Base-by-base conservation (phyloP, 2,888 invertebrate species). In the Mycalesis mineus region DNA sequence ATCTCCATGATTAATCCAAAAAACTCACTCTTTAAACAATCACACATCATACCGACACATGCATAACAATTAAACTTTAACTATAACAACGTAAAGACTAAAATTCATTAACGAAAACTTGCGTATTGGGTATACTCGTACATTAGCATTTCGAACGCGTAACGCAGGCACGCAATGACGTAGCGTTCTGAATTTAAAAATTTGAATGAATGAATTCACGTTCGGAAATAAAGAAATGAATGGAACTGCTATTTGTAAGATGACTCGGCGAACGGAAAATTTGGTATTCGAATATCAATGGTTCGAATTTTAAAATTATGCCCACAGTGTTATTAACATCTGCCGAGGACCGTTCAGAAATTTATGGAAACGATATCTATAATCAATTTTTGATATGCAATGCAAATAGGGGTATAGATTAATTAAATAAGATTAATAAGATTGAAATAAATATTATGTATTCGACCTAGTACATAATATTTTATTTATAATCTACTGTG, bases 151-250 rank as follows among this genome's bases (percentile, higher is more conserved):
- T 60, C 67, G 63, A 65, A 57, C 48, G 70, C 67, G 70, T 71
- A 74, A 71, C 69, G 66, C 66, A 69, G 72, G 70, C 65, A 66
- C 71, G 66, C 68, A 72, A 79, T 85, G 84, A 85, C 83, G 65
- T 64, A 59, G 84, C 85, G 74, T 74, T 83, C 78, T 72, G 70
- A 73, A 80, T 82, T 78, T 76, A 59, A 64, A 67, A 76, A 78
- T 80, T 75, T 68, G 74, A 79, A 83, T 81, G 78, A 78, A 80
- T 78, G 78, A 73, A 73, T 77, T 75, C 69, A 68, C 66, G 70
- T 76, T 77, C 70, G 67, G 68, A 72, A 74, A 73, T 68, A 68
- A 67, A 57, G 57, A 44, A 57, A 71, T 67, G 68, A 70, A 74
- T 70, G 67, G 65, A 64, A 67, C 53, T 55, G 65, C 64, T 68